Conservation (phyloP, 2,797 vertebrate species). For the Rhinichthys osculus region DNA sequence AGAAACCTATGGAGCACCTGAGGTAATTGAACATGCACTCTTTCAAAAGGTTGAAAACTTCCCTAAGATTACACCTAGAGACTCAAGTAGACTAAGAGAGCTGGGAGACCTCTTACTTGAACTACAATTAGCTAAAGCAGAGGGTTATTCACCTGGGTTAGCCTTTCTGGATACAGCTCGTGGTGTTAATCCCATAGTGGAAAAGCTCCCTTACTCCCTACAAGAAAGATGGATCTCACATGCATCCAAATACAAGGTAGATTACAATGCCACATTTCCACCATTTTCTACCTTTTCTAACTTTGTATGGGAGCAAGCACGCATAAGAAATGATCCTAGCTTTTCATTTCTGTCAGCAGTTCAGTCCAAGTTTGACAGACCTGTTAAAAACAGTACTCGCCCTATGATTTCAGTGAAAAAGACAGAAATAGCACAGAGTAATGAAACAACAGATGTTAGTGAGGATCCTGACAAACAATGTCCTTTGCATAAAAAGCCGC, state of each 20-base stretch:
- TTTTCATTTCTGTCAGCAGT: background rate
- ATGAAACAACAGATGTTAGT: background rate
- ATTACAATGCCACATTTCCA: background rate
- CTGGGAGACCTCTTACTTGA: background rate
- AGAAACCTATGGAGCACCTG: no score
- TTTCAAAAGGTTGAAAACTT: no score
- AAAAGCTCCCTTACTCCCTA: no score
- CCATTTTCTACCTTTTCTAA: background rate
- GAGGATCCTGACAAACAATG: background rate
- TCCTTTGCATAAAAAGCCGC: no score
- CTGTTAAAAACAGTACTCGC: background rate
- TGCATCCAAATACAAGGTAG: constrained; percentile 2
- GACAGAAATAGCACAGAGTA: background rate
- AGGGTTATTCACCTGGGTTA: background rate
- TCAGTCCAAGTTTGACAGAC: no score
- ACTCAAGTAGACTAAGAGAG: no score
- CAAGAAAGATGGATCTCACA: background rate
- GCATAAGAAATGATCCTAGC: constrained; percentile 16
- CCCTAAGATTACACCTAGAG: no score
- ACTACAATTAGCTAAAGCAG: background rate
- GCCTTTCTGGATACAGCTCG: background rate
- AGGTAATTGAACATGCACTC: no score
- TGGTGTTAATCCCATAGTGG: no score
- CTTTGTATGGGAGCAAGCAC: background rate
- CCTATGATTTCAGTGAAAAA: background rate